These are phyloP conservation scores for Caenorhabditis imperialis DNA, from an alignment of 2,888 invertebrate genomes.

Conservation along the genomic window DNA sequence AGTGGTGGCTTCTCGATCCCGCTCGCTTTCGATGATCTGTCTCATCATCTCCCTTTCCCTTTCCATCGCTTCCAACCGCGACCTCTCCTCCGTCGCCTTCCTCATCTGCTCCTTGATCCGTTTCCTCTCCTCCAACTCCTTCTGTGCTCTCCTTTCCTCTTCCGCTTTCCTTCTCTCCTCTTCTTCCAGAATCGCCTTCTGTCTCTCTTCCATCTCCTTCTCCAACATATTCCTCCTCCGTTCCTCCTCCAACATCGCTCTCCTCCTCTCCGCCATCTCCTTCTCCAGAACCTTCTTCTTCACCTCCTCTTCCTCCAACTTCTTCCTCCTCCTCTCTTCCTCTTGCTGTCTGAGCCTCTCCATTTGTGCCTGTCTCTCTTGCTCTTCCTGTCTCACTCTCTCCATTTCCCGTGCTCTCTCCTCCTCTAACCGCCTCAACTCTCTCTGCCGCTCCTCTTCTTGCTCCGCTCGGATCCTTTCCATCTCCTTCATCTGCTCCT, in stretches of 20 bases:
- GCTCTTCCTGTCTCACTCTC: constrained; percentile 40
- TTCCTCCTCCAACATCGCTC: constrained; percentile 22
- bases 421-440: constrained; percentile 42
- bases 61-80: constrained; percentile 33
- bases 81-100: constrained; percentile 25
- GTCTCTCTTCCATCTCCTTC: constrained; percentile 36
- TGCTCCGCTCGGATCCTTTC: constrained; percentile 35
- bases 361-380: constrained; percentile 30
- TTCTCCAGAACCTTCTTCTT: constrained; percentile 17
- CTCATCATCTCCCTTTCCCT: constrained; percentile 42
- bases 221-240: constrained; percentile 28
- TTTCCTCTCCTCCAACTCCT: constrained; percentile 28
- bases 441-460: constrained; percentile 30
- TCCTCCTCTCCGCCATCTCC: constrained; percentile 18
- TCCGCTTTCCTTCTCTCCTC: constrained; percentile 30
- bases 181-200: constrained; percentile 32
- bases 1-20: constrained; percentile 18
- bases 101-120: constrained; percentile 31
- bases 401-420: constrained; percentile 46
- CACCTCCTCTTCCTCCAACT: constrained; percentile 36
- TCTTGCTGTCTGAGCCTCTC: constrained; percentile 38
- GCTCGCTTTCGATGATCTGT: constrained; percentile 36
- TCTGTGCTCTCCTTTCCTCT: constrained; percentile 19
- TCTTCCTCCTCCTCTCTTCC: constrained; percentile 33
- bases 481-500: constrained; percentile 39